A percentile compares a stretch with the other conserved stretches of the same genome.
phyloP scores from a whole-genome alignment of 1,140 invertebrate genomes.

The Orchesella cincta region DNA sequence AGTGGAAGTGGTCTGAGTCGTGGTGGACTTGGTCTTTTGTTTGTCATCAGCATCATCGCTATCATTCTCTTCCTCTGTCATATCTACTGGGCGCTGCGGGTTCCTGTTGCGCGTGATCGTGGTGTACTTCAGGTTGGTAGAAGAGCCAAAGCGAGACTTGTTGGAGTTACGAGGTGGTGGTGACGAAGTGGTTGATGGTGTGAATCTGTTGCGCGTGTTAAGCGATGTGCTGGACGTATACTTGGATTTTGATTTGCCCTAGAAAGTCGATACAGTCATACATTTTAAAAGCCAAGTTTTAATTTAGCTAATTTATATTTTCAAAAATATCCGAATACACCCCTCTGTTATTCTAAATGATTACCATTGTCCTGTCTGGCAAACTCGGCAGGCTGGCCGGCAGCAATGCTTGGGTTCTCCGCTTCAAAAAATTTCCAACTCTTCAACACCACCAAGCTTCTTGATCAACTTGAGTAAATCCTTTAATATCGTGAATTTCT shows the following conservation, averaged over 20 bases:
- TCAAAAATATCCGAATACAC: too few species aligned
- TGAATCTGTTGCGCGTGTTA: constrained; percentile 1
- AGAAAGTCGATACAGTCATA: background rate
- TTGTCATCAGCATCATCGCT: constrained; percentile 5
- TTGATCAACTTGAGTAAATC: constrained; percentile 80
- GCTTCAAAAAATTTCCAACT: constrained; percentile 51
- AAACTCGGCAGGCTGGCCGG: constrained; percentile 73
- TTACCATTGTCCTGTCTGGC: constrained; percentile 55
- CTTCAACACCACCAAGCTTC: constrained; percentile 60
- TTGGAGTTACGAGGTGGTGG: background rate
- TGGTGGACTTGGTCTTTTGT: constrained; percentile 26
- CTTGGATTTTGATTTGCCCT: constrained; percentile 8
- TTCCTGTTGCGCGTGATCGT: constrained; percentile 59
- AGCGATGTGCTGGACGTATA: background rate
- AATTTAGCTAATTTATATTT: background rate
- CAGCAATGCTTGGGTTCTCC: constrained; percentile 55
- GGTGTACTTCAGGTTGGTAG: constrained; percentile 55
- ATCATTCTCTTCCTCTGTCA: constrained; percentile 42
- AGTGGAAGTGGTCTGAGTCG: constrained; percentile 38
- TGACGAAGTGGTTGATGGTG: constrained; percentile 41
- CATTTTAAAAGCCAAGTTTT: background rate
- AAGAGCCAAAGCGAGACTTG: background rate
- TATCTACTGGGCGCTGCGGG: constrained; percentile 52
- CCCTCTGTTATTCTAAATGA: background rate
- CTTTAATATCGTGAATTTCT: constrained; percentile 78